A percentile compares a stretch with the other conserved stretches of the same genome.
Evolutionary conservation across 2,113 vertebrate species (phyloP).

Genomic region (Pseudorasbora parva): DNA sequence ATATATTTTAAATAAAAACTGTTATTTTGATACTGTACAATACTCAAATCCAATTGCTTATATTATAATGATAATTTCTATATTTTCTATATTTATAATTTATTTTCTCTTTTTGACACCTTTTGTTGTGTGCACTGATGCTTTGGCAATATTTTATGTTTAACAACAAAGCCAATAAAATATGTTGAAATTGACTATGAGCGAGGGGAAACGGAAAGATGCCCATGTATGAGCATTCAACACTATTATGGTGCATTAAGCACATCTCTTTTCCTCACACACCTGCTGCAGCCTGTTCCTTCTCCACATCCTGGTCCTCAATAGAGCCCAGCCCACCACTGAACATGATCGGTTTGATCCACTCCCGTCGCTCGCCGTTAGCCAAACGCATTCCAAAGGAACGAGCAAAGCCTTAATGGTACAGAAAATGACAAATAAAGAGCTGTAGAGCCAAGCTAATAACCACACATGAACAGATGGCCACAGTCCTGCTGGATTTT

Average conservation of each 20-base stretch:
- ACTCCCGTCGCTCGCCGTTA: constrained; percentile 84
- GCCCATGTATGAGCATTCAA: neutral
- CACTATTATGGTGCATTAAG: neutral
- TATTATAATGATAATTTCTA: too few relatives aligned
- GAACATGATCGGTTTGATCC: constrained; percentile 98
- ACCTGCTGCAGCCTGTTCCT: constrained; percentile 82
- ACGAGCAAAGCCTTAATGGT: constrained; percentile 84
- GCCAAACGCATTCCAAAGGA: constrained; percentile 86
- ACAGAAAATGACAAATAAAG: neutral
- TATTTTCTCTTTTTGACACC: neutral
- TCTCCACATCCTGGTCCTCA: constrained; percentile 81
- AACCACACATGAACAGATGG: neutral
- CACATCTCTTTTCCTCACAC: constrained; percentile 3
- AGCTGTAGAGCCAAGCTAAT: neutral
- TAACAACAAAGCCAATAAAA: neutral
- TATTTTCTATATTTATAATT: too few relatives aligned
- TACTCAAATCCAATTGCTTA: too few relatives aligned
- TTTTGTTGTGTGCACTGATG: neutral
- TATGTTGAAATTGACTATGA: neutral
- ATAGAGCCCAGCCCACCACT: constrained; percentile 89
- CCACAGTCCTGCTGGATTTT: neutral
- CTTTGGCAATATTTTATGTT: neutral
- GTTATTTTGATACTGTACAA: too few relatives aligned
- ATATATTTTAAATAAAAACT: too few relatives aligned
- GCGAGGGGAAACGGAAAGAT: neutral